phyloP scores from a whole-genome alignment of 2,888 invertebrate genomes.

The Spisula solida region DNA sequence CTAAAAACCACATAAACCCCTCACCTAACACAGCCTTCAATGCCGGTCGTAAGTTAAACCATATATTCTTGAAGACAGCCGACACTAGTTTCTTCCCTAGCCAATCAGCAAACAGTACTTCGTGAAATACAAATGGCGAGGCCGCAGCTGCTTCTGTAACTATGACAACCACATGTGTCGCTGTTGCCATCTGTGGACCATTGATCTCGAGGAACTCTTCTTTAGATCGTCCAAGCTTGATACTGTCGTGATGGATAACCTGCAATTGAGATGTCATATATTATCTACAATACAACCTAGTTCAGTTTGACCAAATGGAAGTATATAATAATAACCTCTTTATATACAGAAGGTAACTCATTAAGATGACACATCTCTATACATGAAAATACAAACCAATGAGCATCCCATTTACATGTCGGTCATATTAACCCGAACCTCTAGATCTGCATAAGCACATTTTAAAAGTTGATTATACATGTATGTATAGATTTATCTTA shows the following conservation, averaged over 20 bases:
- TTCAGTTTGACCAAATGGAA: neutral
- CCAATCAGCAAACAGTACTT: slow-evolving; percentile 86
- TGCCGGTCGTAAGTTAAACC: slow-evolving; percentile 81
- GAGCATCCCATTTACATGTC: too few species aligned
- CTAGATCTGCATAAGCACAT: too few species aligned
- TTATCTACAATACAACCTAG: neutral
- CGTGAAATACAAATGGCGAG: slow-evolving; percentile 86
- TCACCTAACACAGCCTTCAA: slow-evolving; percentile 86
- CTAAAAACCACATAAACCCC: neutral
- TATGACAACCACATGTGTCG: slow-evolving; percentile 83
- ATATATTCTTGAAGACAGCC: slow-evolving; percentile 85
- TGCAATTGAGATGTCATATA: slow-evolving; percentile 49
- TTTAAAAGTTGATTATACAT: too few species aligned
- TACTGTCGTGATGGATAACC: slow-evolving; percentile 85
- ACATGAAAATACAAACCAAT: too few species aligned
- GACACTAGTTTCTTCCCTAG: slow-evolving; percentile 86
- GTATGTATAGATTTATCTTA: too few species aligned
- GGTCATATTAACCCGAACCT: too few species aligned
- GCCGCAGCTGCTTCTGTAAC: slow-evolving; percentile 83
- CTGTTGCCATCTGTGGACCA: slow-evolving; percentile 83
- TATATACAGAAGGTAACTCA: too few species aligned
- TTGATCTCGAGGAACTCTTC: slow-evolving; percentile 86
- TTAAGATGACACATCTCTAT: neutral
- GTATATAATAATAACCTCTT: neutral
- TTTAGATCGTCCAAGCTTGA: slow-evolving; percentile 85